Conservation (phyloP, 2,797 vertebrate genomes). For the Paedocypris micromegethes region DNA sequence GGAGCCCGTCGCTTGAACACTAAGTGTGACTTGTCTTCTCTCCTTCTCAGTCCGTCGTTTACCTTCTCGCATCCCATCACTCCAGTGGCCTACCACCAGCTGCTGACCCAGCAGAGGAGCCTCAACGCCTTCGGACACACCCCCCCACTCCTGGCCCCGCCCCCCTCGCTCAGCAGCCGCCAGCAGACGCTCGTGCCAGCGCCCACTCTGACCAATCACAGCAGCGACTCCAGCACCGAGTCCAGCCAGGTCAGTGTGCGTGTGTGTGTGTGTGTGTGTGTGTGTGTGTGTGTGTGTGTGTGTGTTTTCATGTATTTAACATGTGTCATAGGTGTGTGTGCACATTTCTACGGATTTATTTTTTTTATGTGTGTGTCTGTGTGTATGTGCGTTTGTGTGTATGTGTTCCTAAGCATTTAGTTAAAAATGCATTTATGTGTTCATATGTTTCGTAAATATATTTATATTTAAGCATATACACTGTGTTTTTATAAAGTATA, state of each 20-base stretch:
- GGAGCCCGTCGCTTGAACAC: conserved; percentile 1
- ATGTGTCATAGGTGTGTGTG: too few species aligned
- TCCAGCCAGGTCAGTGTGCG: conserved; percentile 74
- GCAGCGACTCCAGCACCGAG: conserved; percentile 71
- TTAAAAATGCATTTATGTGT: too few species aligned
- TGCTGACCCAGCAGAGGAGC: conserved; percentile 86
- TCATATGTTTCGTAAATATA: too few species aligned
- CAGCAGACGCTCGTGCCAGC: conserved; percentile 65
- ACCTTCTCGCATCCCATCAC: conserved; percentile 93
- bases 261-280: background rate
- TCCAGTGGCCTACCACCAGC: conserved; percentile 91
- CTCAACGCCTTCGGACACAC: conserved; percentile 89
- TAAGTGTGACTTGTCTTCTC: conserved; percentile 3
- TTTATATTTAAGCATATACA: too few species aligned
- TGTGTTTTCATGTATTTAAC: too few species aligned
- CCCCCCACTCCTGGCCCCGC: conserved; percentile 82
- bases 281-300: conserved; percentile 46
- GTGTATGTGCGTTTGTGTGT: too few species aligned
- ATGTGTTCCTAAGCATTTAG: too few species aligned
- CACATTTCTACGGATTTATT: too few species aligned
- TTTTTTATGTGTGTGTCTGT: too few species aligned
- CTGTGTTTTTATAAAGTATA: too few species aligned
- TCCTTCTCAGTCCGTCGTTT: conserved; percentile 81
- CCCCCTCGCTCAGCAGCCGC: conserved; percentile 76
- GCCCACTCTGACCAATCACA: conserved; percentile 56